phyloP scores from a whole-genome alignment of 2,888 invertebrate genomes.

The Drosophila tanythrix region DNA sequence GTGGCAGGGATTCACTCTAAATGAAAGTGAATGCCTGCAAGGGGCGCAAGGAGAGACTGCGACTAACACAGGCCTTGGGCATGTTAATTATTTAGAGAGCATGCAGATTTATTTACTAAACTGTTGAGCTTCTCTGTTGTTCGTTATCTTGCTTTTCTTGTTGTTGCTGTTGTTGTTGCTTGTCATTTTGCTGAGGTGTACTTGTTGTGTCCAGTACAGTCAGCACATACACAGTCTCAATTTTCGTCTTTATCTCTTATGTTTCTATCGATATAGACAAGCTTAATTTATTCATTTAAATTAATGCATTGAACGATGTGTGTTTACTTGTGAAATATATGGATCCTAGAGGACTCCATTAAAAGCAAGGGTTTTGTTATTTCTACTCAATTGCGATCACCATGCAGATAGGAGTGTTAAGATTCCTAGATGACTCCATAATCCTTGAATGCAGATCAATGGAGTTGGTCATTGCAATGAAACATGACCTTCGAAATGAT shows the following conservation, averaged over 20 bases:
- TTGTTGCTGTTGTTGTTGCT: slow-evolving; percentile 24
- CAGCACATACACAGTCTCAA: not conserved
- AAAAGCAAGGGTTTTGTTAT: not conserved
- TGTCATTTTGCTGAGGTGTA: slow-evolving; percentile 44
- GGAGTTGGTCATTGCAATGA: not conserved
- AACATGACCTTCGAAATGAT: not conserved
- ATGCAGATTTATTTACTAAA: slow-evolving; percentile 77
- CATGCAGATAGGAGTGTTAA: no score
- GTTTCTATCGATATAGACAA: not conserved
- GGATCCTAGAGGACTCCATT: not conserved
- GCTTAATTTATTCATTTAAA: not conserved
- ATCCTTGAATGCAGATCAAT: not conserved
- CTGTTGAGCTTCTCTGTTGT: slow-evolving; percentile 43
- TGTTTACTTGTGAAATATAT: no score
- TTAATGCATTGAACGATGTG: not conserved
- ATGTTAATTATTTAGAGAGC: slow-evolving; percentile 81
- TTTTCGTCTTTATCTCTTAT: not conserved
- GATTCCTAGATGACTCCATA: no score
- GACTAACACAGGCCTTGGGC: slow-evolving; percentile 46
- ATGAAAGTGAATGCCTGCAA: slow-evolving; percentile 65
- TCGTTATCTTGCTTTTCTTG: not conserved
- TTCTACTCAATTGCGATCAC: no score
- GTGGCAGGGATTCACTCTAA: slow-evolving; percentile 52
- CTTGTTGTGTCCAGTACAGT: slow-evolving; percentile 6
- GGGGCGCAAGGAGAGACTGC: slow-evolving; percentile 18